Percentiles rank a stretch among this genome's conserved stretches.
phyloP scores from a whole-genome alignment of 2,888 invertebrate species.

The Caenorhabditis afra region DNA sequence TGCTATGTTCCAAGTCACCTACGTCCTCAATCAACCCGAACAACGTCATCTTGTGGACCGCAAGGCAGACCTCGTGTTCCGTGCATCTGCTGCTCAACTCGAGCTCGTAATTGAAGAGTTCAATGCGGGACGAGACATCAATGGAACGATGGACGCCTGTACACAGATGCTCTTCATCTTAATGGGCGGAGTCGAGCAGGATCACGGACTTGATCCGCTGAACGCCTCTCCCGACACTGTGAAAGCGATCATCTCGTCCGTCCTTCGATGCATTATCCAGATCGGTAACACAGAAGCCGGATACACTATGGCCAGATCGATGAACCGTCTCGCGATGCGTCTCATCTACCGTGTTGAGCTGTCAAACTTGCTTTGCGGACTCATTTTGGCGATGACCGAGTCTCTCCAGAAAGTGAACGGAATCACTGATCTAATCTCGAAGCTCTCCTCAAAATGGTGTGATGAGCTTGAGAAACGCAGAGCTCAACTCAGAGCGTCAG shows the following conservation, averaged over 20 bases:
- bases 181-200: constrained; percentile 50
- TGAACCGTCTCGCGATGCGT: constrained; percentile 57
- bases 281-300: constrained; percentile 43
- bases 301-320: constrained; percentile 36
- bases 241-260: constrained; percentile 42
- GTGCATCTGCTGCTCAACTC: constrained; percentile 54
- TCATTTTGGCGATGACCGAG: constrained; percentile 49
- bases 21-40: constrained; percentile 55
- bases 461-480: constrained; percentile 55
- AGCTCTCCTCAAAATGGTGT: constrained; percentile 54
- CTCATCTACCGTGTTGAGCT: constrained; percentile 53
- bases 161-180: constrained; percentile 56
- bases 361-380: constrained; percentile 52
- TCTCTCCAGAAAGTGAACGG: constrained; percentile 16
- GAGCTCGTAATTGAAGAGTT: constrained; percentile 49
- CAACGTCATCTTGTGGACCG: constrained; percentile 57
- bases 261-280: constrained; percentile 43
- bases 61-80: constrained; percentile 50
- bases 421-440: constrained; percentile 35
- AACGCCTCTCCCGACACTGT: constrained; percentile 46
- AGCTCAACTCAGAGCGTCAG: constrained; percentile 51
- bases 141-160: constrained; percentile 46
- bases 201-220: constrained; percentile 34
- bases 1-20: constrained; percentile 61
- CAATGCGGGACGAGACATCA: constrained; percentile 37